Evolutionary conservation across 2,888 invertebrate species (phyloP).

Genomic region (Drosophila cracens): DNA sequence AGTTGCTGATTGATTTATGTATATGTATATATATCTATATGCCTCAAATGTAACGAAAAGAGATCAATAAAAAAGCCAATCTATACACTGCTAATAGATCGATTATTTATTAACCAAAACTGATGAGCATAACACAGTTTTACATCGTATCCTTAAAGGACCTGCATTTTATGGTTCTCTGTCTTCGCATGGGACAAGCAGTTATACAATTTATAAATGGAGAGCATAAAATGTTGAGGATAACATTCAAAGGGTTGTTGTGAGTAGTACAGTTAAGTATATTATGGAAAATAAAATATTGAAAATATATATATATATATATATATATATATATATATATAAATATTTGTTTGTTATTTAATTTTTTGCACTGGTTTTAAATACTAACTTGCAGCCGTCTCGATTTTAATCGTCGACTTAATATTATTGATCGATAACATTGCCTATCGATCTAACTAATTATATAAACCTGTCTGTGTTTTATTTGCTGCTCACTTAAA

Average conservation of each 20-base stretch:
- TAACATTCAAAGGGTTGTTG: background rate
- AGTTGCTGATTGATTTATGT: background rate
- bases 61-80: background rate
- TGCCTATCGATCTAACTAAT: conserved; percentile 22
- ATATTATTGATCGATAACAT: conserved; percentile 25
- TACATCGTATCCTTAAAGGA: background rate
- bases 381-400: conserved; percentile 1
- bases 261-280: conserved; percentile 4
- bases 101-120: conserved; percentile 3
- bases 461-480: conserved; percentile 22
- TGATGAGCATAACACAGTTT: background rate
- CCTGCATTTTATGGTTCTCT: background rate
- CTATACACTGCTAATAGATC: background rate
- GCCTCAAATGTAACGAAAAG: background rate
- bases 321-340: background rate
- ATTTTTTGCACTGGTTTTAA: conserved; percentile 1
- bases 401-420: conserved; percentile 3
- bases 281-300: background rate
- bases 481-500: conserved; percentile 43
- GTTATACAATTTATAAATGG: background rate
- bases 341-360: background rate
- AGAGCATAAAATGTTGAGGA: conserved; percentile 1
- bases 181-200: background rate
- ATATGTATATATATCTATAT: background rate
- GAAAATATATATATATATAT: too few relatives aligned